phyloP scores from a whole-genome alignment of 53 echinoderm and acorn worm species.

The Arbacia lixula region DNA sequence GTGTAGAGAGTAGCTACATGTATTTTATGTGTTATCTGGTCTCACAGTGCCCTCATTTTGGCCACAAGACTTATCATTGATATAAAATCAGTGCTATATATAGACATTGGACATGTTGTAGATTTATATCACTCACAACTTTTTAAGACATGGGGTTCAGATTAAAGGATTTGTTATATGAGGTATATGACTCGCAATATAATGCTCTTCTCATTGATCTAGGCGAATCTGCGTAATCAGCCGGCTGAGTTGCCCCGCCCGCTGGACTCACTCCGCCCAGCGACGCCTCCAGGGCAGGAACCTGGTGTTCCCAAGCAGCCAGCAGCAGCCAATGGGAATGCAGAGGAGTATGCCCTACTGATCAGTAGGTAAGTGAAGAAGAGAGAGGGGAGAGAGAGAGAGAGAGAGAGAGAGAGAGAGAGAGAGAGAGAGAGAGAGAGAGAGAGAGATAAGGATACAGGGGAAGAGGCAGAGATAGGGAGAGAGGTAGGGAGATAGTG shows the following conservation, averaged over 20 bases:
- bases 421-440: neutral
- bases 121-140: no score
- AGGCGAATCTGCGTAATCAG: constrained; percentile 77
- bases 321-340: neutral
- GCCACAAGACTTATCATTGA: no score
- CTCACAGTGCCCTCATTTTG: no score
- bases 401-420: neutral
- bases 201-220: neutral
- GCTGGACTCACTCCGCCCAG: neutral
- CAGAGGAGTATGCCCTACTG: constrained; percentile 39
- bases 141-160: no score
- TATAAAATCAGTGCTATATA: no score
- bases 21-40: no score
- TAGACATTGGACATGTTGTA: no score
- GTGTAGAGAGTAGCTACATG: no score
- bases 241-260: constrained; percentile 38
- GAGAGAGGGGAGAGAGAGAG: neutral
- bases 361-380: constrained; percentile 11
- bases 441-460: neutral
- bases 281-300: constrained; percentile 3
- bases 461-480: no score
- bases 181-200: no score
- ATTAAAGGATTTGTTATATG: no score
- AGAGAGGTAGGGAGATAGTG: no score
- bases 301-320: constrained; percentile 5